Evolutionary conservation across 2,888 invertebrate species (phyloP).

Genomic region (Thymelicus lineola): DNA sequence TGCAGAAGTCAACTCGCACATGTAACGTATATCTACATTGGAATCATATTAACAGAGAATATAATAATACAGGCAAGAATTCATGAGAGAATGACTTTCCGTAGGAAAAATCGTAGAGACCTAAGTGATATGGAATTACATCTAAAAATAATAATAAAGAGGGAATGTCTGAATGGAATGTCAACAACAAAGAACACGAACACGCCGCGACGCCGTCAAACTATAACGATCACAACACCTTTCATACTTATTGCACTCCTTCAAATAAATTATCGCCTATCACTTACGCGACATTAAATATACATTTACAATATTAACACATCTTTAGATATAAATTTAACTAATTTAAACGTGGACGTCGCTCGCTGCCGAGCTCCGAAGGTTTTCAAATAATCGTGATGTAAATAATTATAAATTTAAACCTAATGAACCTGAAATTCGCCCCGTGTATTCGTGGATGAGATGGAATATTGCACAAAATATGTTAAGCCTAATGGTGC

Average conservation of each 20-base stretch:
- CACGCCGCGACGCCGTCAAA: slow-evolving; percentile 56
- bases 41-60: slow-evolving; percentile 57
- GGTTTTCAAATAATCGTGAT: slow-evolving; percentile 33
- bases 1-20: slow-evolving; percentile 77
- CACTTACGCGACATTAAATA: slow-evolving; percentile 74
- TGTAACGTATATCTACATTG: slow-evolving; percentile 73
- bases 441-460: slow-evolving; percentile 55
- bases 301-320: slow-evolving; percentile 84
- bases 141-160: slow-evolving; percentile 53
- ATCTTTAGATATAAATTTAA: slow-evolving; percentile 82
- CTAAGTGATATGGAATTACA: slow-evolving; percentile 51
- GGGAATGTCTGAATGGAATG: slow-evolving; percentile 75
- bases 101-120: slow-evolving; percentile 46
- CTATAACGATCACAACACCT: slow-evolving; percentile 82
- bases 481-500: slow-evolving; percentile 40
- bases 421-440: slow-evolving; percentile 60
- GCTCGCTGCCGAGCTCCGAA: slow-evolving; percentile 49
- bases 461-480: slow-evolving; percentile 50
- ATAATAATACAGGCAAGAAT: slow-evolving; percentile 47
- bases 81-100: slow-evolving; percentile 46
- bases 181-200: slow-evolving; percentile 64
- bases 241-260: slow-evolving; percentile 84
- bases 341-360: slow-evolving; percentile 75
- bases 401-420: slow-evolving; percentile 36
- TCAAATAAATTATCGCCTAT: slow-evolving; percentile 79